phyloP scores from a whole-genome alignment of 2,797 vertebrate species.

The Anabas testudineus region DNA sequence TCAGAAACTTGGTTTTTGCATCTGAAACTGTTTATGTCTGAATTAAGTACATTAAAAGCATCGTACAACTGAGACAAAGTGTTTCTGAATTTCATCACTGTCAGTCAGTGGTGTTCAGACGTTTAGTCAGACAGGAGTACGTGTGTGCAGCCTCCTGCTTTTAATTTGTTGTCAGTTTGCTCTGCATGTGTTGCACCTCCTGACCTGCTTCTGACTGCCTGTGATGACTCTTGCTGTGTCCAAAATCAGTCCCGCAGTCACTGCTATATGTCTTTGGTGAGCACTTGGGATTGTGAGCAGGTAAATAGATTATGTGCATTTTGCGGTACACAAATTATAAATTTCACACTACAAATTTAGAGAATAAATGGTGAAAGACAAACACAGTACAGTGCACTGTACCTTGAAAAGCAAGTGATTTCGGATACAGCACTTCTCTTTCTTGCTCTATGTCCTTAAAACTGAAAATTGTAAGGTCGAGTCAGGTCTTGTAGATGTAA shows the following conservation, averaged over 20 bases:
- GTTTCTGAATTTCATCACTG: constrained; percentile 27
- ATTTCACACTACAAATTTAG: background rate
- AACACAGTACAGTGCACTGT: background rate
- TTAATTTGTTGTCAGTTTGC: constrained; percentile 40
- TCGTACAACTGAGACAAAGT: background rate
- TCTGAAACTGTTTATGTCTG: background rate
- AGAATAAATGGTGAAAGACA: background rate
- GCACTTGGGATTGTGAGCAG: background rate
- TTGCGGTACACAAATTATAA: background rate
- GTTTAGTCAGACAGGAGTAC: constrained; percentile 35
- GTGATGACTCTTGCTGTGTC: constrained; percentile 29
- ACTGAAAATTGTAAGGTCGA: constrained; percentile 7
- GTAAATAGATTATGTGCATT: background rate
- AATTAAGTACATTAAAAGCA: constrained; percentile 4
- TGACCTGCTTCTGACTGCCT: constrained; percentile 53
- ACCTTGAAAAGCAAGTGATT: constrained; percentile 6
- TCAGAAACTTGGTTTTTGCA: constrained; percentile 9
- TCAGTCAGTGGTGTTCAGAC: constrained; percentile 8
- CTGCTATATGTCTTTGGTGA: background rate
- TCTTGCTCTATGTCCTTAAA: constrained; percentile 14
- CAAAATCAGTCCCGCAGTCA: constrained; percentile 30
- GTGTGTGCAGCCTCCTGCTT: constrained; percentile 48
- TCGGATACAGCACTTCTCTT: constrained; percentile 2
- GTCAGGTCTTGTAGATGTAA: constrained; percentile 22
- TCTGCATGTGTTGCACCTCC: constrained; percentile 59